Evolutionary conservation across 2,888 invertebrate species (phyloP).

Genomic region (Ceraclea dissimilis): DNA sequence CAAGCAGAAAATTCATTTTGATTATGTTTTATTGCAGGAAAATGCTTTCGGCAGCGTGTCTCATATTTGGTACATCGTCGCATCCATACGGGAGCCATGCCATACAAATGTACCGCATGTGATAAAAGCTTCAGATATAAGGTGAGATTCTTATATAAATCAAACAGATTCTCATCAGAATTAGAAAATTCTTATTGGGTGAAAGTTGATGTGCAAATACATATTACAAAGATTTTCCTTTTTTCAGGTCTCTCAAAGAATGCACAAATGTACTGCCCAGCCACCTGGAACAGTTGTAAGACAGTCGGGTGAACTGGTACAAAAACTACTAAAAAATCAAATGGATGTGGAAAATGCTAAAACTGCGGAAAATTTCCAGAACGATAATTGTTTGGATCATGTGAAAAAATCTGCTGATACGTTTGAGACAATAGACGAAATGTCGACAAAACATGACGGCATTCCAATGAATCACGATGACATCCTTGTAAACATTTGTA

Average conservation of each 20-base stretch:
- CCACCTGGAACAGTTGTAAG: conserved; percentile 51
- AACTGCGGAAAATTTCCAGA: conserved; percentile 7
- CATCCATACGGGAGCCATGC: conserved; percentile 81
- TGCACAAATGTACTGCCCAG: conserved; percentile 68
- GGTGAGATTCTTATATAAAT: conserved; percentile 35
- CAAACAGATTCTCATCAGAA: not conserved
- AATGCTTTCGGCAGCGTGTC: conserved; percentile 79
- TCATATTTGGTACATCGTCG: conserved; percentile 78
- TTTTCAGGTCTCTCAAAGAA: conserved; percentile 67
- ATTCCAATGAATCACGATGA: not conserved
- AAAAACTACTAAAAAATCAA: conserved; percentile 44
- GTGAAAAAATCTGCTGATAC: not conserved
- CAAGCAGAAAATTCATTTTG: too few species aligned
- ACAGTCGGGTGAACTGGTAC: conserved; percentile 42
- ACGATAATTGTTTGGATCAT: not conserved
- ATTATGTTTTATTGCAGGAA: conserved; percentile 51
- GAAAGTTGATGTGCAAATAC: conserved; percentile 52
- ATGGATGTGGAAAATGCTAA: conserved; percentile 25
- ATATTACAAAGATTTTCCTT: not conserved
- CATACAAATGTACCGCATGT: conserved; percentile 75
- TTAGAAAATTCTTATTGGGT: conserved; percentile 44
- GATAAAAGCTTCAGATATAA: conserved; percentile 78
- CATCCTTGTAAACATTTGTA: conserved; percentile 2
- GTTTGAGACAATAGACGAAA: not conserved
- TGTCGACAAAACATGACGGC: too few species aligned